phyloP scores from a whole-genome alignment of 2,888 invertebrate species.

The Sisyra terminalis region DNA sequence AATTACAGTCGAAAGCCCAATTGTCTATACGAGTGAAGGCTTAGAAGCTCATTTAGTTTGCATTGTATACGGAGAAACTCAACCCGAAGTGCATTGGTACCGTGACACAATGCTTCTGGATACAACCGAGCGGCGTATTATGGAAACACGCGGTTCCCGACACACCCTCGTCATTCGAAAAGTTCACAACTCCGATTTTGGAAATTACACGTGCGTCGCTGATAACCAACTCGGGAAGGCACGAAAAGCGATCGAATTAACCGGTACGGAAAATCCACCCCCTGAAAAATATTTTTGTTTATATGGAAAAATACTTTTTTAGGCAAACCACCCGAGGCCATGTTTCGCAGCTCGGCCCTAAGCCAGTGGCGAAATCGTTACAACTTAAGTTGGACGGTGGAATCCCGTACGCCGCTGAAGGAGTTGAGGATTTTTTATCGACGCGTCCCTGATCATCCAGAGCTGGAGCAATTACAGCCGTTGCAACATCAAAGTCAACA shows the following conservation, averaged over 20 bases:
- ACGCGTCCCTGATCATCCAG: constrained; percentile 33
- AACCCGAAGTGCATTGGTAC: constrained; percentile 50
- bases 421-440: constrained; percentile 49
- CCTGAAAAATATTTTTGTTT: not conserved
- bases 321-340: constrained; percentile 47
- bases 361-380: constrained; percentile 42
- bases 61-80: constrained; percentile 49
- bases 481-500: constrained; percentile 27
- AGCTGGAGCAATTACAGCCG: constrained; percentile 26
- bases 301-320: constrained; percentile 4
- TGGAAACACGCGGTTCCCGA: constrained; percentile 46
- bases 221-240: constrained; percentile 50
- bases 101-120: constrained; percentile 50
- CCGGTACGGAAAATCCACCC: constrained; percentile 31
- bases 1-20: constrained; percentile 40
- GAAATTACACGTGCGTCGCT: constrained; percentile 52
- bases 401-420: constrained; percentile 47
- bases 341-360: constrained; percentile 42
- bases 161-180: constrained; percentile 50
- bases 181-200: constrained; percentile 49
- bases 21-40: constrained; percentile 50
- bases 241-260: constrained; percentile 44
- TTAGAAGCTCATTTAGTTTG: constrained; percentile 49
- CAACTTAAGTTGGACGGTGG: constrained; percentile 50
- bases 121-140: constrained; percentile 46